These are phyloP conservation scores for Hypanus sabinus DNA, from an alignment of 2,113 vertebrate species.

Conservation along the genomic window DNA sequence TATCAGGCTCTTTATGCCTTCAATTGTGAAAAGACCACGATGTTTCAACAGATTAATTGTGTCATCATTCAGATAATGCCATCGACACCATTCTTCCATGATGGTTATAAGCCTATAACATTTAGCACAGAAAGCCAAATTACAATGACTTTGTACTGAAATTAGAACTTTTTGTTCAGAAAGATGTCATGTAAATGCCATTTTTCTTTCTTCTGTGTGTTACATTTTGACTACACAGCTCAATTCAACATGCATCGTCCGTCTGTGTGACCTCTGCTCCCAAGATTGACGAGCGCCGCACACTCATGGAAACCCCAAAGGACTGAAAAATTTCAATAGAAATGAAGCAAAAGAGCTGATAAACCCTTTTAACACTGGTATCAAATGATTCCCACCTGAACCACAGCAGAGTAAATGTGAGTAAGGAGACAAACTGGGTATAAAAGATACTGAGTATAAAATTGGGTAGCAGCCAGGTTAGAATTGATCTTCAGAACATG, in stretches of 20 bases:
- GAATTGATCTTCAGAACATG: background rate
- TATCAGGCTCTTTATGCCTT: constrained; percentile 3
- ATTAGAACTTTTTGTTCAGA: background rate
- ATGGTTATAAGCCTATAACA: background rate
- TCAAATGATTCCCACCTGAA: background rate
- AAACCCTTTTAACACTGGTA: too few relatives aligned
- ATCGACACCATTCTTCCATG: constrained; percentile 29
- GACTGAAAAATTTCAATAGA: background rate
- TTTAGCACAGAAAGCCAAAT: background rate
- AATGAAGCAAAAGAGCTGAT: background rate
- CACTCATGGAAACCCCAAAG: background rate
- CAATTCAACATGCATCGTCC: background rate
- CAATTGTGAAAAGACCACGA: background rate
- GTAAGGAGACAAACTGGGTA: background rate
- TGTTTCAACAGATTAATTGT: constrained; percentile 27
- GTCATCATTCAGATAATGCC: constrained; percentile 4
- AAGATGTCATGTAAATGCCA: background rate
- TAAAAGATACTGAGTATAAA: background rate
- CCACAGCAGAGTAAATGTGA: background rate
- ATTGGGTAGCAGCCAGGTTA: background rate
- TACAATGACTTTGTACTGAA: background rate
- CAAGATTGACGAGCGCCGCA: background rate
- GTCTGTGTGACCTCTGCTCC: background rate
- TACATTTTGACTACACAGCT: background rate
- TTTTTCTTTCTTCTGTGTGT: background rate